Conservation (phyloP, 2,113 vertebrate species). For the Lepidothrix coronata region DNA sequence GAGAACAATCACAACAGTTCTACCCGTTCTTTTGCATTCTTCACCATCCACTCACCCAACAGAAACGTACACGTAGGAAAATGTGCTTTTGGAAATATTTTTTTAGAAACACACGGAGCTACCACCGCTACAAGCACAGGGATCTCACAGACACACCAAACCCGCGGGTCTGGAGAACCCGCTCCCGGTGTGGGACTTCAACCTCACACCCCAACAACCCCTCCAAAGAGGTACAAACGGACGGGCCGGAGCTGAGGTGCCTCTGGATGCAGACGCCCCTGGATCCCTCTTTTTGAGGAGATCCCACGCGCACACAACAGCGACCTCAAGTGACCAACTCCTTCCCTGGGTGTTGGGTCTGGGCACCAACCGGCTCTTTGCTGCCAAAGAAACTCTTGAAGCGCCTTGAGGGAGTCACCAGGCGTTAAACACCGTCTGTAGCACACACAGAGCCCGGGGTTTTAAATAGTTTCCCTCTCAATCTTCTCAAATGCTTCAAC, state of each 20-base stretch:
- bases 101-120: not conserved
- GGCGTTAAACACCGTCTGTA: fast-evolving
- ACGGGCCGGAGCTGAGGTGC: not conserved
- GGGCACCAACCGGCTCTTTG: not conserved
- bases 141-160: fast-evolving
- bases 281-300: not conserved
- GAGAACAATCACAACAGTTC: not conserved
- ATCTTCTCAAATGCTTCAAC: not conserved
- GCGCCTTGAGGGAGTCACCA: not conserved
- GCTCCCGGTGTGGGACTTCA: not conserved
- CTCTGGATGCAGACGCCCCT: not conserved
- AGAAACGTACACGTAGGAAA: not conserved
- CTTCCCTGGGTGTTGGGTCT: not conserved
- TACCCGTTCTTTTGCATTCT: not conserved
- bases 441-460: fast-evolving
- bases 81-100: not conserved
- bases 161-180: not conserved
- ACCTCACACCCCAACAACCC: fast-evolving
- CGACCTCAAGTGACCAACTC: not conserved
- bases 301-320: fast-evolving
- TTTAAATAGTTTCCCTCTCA: no score
- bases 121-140: not conserved
- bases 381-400: not conserved
- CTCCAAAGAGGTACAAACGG: not conserved
- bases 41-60: not conserved